Percentiles rank a stretch among this genome's conserved stretches.
Conservation (phyloP, 2,888 invertebrate genomes). For the Caenorhabditis becei region DNA sequence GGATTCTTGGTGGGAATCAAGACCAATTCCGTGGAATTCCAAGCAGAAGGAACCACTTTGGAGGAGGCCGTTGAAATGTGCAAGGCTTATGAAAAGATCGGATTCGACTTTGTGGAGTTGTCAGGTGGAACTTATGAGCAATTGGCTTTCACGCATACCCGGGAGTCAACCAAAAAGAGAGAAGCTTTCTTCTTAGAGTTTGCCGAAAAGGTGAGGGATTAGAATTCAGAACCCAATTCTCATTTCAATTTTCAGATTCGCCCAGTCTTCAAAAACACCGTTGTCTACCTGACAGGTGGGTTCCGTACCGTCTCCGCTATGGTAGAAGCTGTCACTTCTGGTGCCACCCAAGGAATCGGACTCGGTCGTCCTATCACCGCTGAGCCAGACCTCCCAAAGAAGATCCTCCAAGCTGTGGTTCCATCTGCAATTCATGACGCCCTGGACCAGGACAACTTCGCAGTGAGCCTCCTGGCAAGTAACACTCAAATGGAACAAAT, state of each 20-base stretch:
- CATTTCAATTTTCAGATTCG: constrained; percentile 57
- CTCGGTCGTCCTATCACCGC: constrained; percentile 67
- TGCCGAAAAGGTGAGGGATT: constrained; percentile 54
- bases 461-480: constrained; percentile 55
- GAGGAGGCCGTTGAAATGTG: constrained; percentile 69
- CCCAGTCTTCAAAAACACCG: constrained; percentile 58
- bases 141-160: constrained; percentile 61
- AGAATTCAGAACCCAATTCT: not conserved
- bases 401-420: constrained; percentile 56
- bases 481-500: constrained; percentile 70
- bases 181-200: constrained; percentile 78
- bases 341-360: constrained; percentile 65
- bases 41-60: constrained; percentile 67
- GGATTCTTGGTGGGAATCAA: constrained; percentile 74
- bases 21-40: constrained; percentile 76
- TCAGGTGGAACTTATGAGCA: constrained; percentile 76
- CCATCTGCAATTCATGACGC: constrained; percentile 46
- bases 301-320: constrained; percentile 68
- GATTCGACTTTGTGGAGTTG: constrained; percentile 75
- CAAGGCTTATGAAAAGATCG: constrained; percentile 63
- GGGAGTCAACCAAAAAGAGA: constrained; percentile 71
- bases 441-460: constrained; percentile 67
- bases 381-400: constrained; percentile 69
- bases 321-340: constrained; percentile 59
- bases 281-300: constrained; percentile 66